phyloP scores from a whole-genome alignment of 2,888 invertebrate species.

The Galerucella nymphaeae region DNA sequence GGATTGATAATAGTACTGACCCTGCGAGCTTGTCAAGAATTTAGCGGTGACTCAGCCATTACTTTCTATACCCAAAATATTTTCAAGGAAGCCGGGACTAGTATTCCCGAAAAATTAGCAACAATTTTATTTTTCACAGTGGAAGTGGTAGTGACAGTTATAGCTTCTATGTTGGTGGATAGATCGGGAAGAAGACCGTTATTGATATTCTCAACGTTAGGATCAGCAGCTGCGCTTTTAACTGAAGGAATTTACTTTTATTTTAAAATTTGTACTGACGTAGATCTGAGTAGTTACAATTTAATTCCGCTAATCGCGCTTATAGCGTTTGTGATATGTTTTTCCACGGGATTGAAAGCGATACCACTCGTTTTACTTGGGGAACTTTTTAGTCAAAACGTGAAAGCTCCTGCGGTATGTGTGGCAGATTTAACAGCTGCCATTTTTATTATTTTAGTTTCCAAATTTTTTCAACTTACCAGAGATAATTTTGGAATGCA shows the following conservation, averaged over 20 bases:
- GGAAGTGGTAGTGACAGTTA: constrained; percentile 68
- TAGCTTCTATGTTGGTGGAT: constrained; percentile 72
- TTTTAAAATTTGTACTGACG: constrained; percentile 59
- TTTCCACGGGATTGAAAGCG: constrained; percentile 67
- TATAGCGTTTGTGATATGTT: constrained; percentile 66
- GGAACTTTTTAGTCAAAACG: constrained; percentile 69
- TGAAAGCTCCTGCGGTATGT: constrained; percentile 69
- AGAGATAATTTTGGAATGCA: constrained; percentile 71
- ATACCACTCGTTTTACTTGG: constrained; percentile 68
- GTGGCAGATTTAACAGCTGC: constrained; percentile 68
- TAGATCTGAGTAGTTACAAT: constrained; percentile 59
- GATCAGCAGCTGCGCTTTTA: constrained; percentile 63
- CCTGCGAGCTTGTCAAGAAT: constrained; percentile 67
- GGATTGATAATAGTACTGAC: constrained; percentile 73
- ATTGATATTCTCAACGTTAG: constrained; percentile 66
- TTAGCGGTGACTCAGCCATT: constrained; percentile 73
- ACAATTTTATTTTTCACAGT: constrained; percentile 64
- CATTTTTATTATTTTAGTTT: constrained; percentile 64
- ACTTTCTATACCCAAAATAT: constrained; percentile 71
- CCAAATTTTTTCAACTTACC: constrained; percentile 67
- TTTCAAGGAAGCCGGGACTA: constrained; percentile 62
- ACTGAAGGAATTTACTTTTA: constrained; percentile 66
- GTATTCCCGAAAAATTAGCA: constrained; percentile 61
- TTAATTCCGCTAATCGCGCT: constrained; percentile 66
- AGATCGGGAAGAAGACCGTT: constrained; percentile 68